Percentiles rank a stretch among this genome's conserved stretches.
Evolutionary conservation across 2,888 invertebrate species (phyloP).

Genomic region (Idaea dimidiata): DNA sequence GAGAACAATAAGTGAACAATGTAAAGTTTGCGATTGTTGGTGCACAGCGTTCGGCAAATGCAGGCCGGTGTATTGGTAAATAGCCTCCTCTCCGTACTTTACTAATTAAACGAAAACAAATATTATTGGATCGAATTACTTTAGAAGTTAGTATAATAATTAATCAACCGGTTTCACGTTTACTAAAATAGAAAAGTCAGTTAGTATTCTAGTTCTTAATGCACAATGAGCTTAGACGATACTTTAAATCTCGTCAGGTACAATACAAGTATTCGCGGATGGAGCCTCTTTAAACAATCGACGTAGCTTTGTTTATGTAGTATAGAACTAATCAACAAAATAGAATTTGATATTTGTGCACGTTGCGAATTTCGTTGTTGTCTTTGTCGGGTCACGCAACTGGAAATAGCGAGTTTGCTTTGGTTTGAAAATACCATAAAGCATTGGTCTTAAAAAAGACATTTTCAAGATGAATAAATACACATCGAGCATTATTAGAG

Average conservation of each 20-base stretch:
- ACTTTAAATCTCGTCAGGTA: too few species aligned
- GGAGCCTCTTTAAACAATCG: too few species aligned
- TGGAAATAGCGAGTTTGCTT: background rate
- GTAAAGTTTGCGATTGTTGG: constrained; percentile 47
- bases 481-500: background rate
- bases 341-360: too few species aligned
- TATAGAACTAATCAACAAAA: too few species aligned
- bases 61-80: constrained; percentile 45
- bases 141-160: background rate
- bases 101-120: constrained; percentile 18
- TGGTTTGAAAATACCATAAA: background rate
- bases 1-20: constrained; percentile 55
- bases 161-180: background rate
- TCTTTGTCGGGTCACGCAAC: too few species aligned
- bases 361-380: too few species aligned
- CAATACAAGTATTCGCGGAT: too few species aligned
- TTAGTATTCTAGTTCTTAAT: too few species aligned
- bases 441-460: background rate
- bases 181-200: too few species aligned
- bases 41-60: constrained; percentile 37
- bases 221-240: too few species aligned
- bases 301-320: too few species aligned
- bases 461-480: background rate
- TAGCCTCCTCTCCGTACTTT: constrained; percentile 36
- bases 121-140: constrained; percentile 2